Evolutionary conservation across 1,140 invertebrate genomes (phyloP).

Genomic region (Oncopodura yosiiana): DNA sequence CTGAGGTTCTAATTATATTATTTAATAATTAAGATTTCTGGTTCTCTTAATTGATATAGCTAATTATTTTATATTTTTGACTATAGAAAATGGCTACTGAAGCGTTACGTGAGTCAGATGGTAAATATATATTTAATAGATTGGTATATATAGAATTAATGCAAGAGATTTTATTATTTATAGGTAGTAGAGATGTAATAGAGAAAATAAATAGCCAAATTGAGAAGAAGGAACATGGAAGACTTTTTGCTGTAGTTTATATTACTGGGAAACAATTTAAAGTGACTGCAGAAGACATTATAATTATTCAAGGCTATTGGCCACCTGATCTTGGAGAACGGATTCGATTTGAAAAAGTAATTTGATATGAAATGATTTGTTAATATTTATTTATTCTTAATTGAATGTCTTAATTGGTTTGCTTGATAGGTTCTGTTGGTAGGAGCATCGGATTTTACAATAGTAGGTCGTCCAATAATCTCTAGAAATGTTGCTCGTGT

Average conservation of each 20-base stretch:
- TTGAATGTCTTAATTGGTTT: conserved; percentile 4
- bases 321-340: conserved; percentile 70
- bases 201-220: conserved; percentile 52
- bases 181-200: conserved; percentile 39
- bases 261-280: conserved; percentile 75
- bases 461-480: conserved; percentile 71
- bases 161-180: conserved; percentile 1
- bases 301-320: conserved; percentile 74
- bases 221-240: conserved; percentile 47
- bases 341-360: conserved; percentile 75
- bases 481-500: conserved; percentile 62
- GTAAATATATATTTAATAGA: no score
- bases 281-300: conserved; percentile 73
- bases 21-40: no score
- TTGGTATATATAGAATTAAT: no score
- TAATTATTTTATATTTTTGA: no score
- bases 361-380: background rate
- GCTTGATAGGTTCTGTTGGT: conserved; percentile 55
- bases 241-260: conserved; percentile 78
- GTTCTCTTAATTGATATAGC: no score
- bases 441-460: conserved; percentile 72
- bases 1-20: no score
- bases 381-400: conserved; percentile 4
- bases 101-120: no score
- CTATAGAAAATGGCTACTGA: no score